Conservation (phyloP, 2,888 invertebrate species). For the Plagodis dolabraria region DNA sequence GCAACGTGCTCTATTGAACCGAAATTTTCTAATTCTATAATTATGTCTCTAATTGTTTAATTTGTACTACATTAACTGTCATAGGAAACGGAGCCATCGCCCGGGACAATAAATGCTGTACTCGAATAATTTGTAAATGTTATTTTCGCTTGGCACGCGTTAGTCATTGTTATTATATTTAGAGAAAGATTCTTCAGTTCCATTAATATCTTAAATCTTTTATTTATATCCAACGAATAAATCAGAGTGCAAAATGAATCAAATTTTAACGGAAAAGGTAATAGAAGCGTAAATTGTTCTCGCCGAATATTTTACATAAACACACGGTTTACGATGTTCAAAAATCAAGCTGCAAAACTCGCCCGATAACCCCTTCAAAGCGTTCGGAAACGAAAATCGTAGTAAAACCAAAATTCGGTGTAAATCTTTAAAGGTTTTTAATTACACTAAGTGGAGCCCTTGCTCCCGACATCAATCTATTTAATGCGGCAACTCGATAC, state of each 20-base stretch:
- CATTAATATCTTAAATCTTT: too few relatives aligned
- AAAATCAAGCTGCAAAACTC: conserved; percentile 32
- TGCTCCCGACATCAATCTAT: conserved; percentile 67
- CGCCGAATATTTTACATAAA: conserved; percentile 16
- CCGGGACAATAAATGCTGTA: too few relatives aligned
- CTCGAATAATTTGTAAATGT: too few relatives aligned
- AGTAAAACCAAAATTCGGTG: conserved; percentile 57
- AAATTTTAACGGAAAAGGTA: conserved; percentile 18
- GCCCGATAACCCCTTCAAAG: conserved; percentile 50
- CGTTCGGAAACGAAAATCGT: conserved; percentile 49
- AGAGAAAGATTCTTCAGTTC: too few relatives aligned
- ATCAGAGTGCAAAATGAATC: conserved; percentile 5
- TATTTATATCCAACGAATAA: conserved; percentile 3
- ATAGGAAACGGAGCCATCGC: too few relatives aligned
- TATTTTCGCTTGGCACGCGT: too few relatives aligned
- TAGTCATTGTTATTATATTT: too few relatives aligned
- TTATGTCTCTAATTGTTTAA: too few relatives aligned
- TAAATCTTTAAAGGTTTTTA: conserved; percentile 77
- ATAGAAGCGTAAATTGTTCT: conserved; percentile 7
- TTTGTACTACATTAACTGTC: too few relatives aligned
- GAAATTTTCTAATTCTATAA: too few relatives aligned
- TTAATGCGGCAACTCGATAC: conserved; percentile 61
- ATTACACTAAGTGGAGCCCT: conserved; percentile 73
- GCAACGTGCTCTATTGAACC: too few relatives aligned
- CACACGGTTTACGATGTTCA: conserved; percentile 13